Base-by-base conservation (phyloP, 1,140 invertebrate species). In the Drosophila tristis region DNA sequence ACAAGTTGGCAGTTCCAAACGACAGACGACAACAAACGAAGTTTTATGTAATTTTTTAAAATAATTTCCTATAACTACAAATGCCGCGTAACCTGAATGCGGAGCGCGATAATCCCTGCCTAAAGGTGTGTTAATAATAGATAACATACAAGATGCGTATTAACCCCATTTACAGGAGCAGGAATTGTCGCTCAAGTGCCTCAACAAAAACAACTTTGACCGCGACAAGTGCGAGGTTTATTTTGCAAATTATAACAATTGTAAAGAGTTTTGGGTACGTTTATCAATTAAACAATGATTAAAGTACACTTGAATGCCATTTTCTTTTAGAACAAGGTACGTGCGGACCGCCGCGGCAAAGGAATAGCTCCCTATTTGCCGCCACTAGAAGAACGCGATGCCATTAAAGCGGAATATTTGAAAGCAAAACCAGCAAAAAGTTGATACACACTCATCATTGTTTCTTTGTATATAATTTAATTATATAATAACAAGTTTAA, bases 171-270 rank as follows among this genome's bases (percentile, higher is more conserved):
- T 91, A 75, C 70, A 94, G 93, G 94, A 95, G 90, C 94, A 95
- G 78, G 91, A 94, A 55, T 72, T 93, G 53, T 94, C 94, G 3
- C 94, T 93, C 67, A 93, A 93, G 84, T 95, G 95, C 74, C 90
- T 95, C 29, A 92, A 93, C 76, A 93, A 94, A 74, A 94, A 94
- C 89, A 93, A 93, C 65, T 95, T 93, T 78, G 92, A 94, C 68
- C 93, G 93, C 50, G 93, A 93, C n/a, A 94, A 94, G 82, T 95
- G 95, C 77, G 92, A 93, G 85, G 64, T 93, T 4, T 93, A 94
- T 81, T 95, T 95, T 74, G 94, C 94, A 44, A 95, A 95, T 74
- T 95, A 95, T 70, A 95, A 95, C 42, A 93, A 93, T 42, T 95
- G 95, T 90, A 94, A 94, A 78, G 94, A 93, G 63, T 94, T 94